These are phyloP conservation scores for Caenorhabditis elegans DNA, from an alignment of 1,140 invertebrate genomes.

Conservation along the genomic window DNA sequence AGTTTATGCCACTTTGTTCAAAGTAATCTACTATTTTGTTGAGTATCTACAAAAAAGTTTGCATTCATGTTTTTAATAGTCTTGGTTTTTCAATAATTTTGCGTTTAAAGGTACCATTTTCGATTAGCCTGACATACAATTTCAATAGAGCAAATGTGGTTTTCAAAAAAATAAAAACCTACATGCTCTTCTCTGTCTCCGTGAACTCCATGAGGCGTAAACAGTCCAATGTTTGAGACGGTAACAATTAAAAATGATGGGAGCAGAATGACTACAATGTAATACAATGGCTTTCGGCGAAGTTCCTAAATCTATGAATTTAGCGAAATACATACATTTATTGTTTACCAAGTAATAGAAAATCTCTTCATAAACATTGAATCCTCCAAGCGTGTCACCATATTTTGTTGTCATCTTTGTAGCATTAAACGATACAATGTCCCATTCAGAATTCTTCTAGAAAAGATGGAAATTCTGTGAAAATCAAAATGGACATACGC, in stretches of 20 bases:
- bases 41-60: too few relatives aligned
- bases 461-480: neutral
- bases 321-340: neutral
- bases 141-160: too few relatives aligned
- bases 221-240: slow-evolving; percentile 40
- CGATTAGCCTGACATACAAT: too few relatives aligned
- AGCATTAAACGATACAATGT: slow-evolving; percentile 34
- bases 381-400: slow-evolving; percentile 27
- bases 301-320: neutral
- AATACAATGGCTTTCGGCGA: slow-evolving; percentile 39
- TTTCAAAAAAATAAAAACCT: too few relatives aligned
- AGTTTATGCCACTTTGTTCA: too few relatives aligned
- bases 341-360: slow-evolving; percentile 30
- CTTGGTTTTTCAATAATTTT: too few relatives aligned
- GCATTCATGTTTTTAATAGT: too few relatives aligned
- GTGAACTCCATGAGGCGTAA: slow-evolving; percentile 42
- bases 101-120: too few relatives aligned
- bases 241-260: slow-evolving; percentile 44
- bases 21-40: too few relatives aligned
- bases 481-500: neutral
- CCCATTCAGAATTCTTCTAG: slow-evolving; percentile 46
- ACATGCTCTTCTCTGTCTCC: slow-evolving; percentile 41
- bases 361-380: slow-evolving; percentile 46
- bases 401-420: slow-evolving; percentile 39
- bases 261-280: slow-evolving; percentile 41